These are phyloP conservation scores for Motacilla tschutschensis DNA, from an alignment of 2,113 vertebrate genomes.

Conservation along the genomic window DNA sequence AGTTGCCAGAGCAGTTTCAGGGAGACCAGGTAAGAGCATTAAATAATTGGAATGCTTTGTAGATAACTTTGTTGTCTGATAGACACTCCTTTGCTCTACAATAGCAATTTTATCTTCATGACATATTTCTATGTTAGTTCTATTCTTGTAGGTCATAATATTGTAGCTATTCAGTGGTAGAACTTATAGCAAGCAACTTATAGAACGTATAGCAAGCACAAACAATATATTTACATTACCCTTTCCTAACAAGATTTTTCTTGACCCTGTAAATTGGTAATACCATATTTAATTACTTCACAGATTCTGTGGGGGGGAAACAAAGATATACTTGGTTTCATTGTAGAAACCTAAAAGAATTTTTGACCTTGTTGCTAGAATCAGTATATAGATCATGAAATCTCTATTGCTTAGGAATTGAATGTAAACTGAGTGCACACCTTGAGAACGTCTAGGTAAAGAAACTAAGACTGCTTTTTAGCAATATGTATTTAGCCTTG, in stretches of 20 bases:
- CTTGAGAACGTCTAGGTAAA: not conserved
- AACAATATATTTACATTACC: not conserved
- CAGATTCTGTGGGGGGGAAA: rapidly evolving
- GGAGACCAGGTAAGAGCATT: slow-evolving; percentile 78
- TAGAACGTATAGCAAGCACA: not conserved
- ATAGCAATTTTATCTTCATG: not conserved
- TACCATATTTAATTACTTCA: not conserved
- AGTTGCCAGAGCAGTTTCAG: slow-evolving; percentile 79
- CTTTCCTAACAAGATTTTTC: not conserved
- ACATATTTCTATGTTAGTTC: not conserved
- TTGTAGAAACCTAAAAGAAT: not conserved
- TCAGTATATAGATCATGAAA: not conserved
- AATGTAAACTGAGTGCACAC: not conserved
- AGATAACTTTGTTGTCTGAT: not conserved
- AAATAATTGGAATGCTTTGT: not conserved
- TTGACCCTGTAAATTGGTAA: not conserved
- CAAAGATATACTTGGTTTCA: not conserved
- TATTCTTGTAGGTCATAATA: not conserved
- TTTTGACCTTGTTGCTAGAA: not conserved
- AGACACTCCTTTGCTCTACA: not conserved
- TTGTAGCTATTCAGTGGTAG: not conserved
- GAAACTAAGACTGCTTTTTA: not conserved
- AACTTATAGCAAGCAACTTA: no score
- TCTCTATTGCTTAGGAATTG: not conserved
- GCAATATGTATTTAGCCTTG: not conserved